Percentiles rank a stretch among this genome's conserved stretches.
phyloP scores from a whole-genome alignment of 2,113 vertebrate genomes.

The Atrichornis clamosus region DNA sequence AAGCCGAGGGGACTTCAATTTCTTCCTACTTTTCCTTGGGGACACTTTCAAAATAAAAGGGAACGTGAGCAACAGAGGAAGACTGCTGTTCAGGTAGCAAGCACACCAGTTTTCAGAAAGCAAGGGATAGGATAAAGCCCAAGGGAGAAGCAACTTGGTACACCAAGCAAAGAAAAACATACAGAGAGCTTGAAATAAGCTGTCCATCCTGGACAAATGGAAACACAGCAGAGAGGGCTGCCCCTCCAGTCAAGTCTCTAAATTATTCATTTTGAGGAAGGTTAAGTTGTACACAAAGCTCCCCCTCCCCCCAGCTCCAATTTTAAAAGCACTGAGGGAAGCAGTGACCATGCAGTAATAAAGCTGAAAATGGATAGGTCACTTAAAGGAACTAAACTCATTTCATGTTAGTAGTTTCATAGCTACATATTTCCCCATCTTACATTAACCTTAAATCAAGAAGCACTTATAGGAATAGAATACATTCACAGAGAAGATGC shows the following conservation, averaged over 20 bases:
- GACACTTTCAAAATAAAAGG: neutral
- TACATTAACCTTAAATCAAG: slow-evolving; percentile 30
- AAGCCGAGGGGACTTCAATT: neutral
- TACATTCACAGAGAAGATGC: neutral
- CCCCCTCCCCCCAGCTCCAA: neutral
- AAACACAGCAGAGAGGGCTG: neutral
- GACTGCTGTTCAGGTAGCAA: neutral
- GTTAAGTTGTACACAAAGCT: neutral
- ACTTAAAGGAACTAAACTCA: slow-evolving; percentile 28
- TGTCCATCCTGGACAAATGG: neutral
- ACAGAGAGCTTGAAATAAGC: neutral
- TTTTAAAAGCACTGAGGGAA: neutral
- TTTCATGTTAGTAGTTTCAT: slow-evolving; percentile 29
- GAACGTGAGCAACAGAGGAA: neutral
- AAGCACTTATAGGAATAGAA: neutral
- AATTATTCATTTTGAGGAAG: neutral
- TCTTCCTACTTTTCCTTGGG: neutral
- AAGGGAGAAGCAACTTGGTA: neutral
- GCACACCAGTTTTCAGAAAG: neutral
- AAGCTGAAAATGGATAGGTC: slow-evolving; percentile 20
- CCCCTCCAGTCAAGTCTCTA: neutral
- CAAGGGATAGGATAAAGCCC: neutral
- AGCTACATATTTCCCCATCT: neutral
- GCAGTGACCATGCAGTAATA: slow-evolving; percentile 16
- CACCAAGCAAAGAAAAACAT: neutral